These are phyloP conservation scores for Eumacrocentrus americanus DNA, from an alignment of 2,888 invertebrate species.

Conservation along the genomic window DNA sequence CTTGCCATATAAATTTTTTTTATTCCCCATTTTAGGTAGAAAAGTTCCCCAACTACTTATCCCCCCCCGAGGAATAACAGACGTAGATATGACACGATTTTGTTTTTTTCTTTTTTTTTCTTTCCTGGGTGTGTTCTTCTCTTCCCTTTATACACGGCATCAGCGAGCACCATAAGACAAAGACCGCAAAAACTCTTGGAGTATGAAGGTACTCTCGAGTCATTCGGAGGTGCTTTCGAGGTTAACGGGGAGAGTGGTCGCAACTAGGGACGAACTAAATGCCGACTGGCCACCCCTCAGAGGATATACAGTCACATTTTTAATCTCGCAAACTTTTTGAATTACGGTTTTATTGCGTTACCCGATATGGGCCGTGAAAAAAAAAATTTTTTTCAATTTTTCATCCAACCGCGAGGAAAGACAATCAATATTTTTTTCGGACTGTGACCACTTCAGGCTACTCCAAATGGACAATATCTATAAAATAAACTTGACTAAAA, in stretches of 20 bases:
- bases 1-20: too few species aligned
- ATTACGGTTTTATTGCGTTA: conserved; percentile 43
- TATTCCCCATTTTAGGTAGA: too few species aligned
- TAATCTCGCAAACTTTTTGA: conserved; percentile 55
- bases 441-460: too few species aligned
- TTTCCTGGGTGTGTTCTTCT: neutral
- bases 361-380: conserved; percentile 6
- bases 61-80: too few species aligned
- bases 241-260: conserved; percentile 11
- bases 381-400: neutral
- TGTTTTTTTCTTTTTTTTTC: neutral
- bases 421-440: neutral
- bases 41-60: too few species aligned
- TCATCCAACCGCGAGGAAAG: neutral
- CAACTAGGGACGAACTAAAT: conserved; percentile 21
- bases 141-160: neutral
- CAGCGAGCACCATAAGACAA: neutral
- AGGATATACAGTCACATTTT: conserved; percentile 48
- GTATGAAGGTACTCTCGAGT: conserved; percentile 7
- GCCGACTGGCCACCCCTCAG: conserved; percentile 27
- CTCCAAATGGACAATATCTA: too few species aligned
- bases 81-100: too few species aligned
- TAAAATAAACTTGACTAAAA: too few species aligned
- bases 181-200: conserved; percentile 1
- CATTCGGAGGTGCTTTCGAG: conserved; percentile 18